A percentile compares a stretch with the other conserved stretches of the same genome.
phyloP scores from a whole-genome alignment of 2,797 vertebrate species.

The Hipposideros larvatus region DNA sequence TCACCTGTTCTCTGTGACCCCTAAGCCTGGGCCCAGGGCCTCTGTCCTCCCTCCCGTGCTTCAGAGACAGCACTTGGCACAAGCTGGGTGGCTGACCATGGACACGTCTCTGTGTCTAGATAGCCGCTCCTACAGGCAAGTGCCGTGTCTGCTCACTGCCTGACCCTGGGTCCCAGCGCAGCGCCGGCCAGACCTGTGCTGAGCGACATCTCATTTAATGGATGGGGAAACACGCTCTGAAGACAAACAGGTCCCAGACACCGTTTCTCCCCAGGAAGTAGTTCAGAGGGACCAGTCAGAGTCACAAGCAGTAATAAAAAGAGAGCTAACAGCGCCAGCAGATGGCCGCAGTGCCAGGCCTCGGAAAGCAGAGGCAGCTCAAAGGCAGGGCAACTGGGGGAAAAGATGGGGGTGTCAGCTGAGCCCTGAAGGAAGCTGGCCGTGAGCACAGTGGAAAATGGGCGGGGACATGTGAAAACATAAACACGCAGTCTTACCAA shows the following conservation, averaged over 20 bases:
- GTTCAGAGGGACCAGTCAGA: background rate
- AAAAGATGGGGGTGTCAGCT: too few species aligned
- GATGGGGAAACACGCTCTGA: fast-evolving
- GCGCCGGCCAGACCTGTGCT: background rate
- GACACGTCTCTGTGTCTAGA: background rate
- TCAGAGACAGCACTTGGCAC: too few species aligned
- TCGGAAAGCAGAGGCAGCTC: background rate
- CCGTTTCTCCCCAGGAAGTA: background rate
- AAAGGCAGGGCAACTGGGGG: fast-evolving
- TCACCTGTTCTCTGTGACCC: background rate
- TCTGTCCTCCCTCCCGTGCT: background rate
- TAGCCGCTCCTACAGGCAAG: background rate
- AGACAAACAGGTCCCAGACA: background rate
- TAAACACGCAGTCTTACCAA: constrained; percentile 90
- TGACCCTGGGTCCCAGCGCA: fast-evolving
- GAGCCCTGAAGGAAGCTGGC: background rate
- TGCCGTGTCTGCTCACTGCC: fast-evolving
- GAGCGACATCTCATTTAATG: fast-evolving
- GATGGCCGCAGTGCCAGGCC: fast-evolving
- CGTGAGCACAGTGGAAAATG: background rate
- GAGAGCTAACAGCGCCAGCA: background rate
- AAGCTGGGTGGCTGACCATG: fast-evolving
- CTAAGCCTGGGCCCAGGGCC: background rate
- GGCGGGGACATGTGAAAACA: background rate
- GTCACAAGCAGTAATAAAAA: background rate